Evolutionary conservation across 2,888 invertebrate genomes (phyloP).

Genomic region (Brachyptera putata): DNA sequence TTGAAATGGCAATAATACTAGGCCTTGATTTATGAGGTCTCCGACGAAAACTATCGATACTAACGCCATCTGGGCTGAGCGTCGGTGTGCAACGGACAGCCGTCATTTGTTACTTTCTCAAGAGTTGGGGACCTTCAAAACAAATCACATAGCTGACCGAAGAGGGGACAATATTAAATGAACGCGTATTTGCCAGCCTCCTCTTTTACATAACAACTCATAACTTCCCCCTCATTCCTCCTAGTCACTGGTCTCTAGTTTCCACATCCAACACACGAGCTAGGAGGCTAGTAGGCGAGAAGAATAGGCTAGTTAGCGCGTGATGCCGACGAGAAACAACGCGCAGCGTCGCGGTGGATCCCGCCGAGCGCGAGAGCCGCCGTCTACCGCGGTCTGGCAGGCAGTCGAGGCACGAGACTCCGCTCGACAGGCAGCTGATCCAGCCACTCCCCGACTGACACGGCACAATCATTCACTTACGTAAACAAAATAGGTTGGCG

Average conservation of each 20-base stretch:
- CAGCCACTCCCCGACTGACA: not conserved
- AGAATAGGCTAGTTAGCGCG: not conserved
- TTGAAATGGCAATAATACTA: conserved; percentile 40
- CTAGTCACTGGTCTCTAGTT: too few relatives aligned
- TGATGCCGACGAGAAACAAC: not conserved
- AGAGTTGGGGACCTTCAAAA: conserved; percentile 35
- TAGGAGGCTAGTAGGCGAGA: not conserved
- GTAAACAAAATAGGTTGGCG: too few relatives aligned
- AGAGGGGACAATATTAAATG: conserved; percentile 34
- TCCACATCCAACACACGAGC: too few relatives aligned
- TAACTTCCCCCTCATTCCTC: conserved; percentile 1
- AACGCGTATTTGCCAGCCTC: conserved; percentile 24
- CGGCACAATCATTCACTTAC: too few relatives aligned
- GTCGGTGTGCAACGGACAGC: conserved; percentile 33
- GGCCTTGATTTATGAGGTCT: conserved; percentile 40
- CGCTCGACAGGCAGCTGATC: not conserved
- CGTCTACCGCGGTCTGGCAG: not conserved
- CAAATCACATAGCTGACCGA: conserved; percentile 35
- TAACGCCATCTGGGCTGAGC: conserved; percentile 32
- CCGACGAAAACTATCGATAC: conserved; percentile 33
- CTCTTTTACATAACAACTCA: conserved; percentile 33
- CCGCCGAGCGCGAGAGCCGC: not conserved
- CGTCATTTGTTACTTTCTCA: conserved; percentile 36
- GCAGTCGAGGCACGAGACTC: not conserved
- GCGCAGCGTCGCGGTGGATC: not conserved